Base-by-base conservation (phyloP, 2,888 invertebrate species). In the Tipula unca region DNA sequence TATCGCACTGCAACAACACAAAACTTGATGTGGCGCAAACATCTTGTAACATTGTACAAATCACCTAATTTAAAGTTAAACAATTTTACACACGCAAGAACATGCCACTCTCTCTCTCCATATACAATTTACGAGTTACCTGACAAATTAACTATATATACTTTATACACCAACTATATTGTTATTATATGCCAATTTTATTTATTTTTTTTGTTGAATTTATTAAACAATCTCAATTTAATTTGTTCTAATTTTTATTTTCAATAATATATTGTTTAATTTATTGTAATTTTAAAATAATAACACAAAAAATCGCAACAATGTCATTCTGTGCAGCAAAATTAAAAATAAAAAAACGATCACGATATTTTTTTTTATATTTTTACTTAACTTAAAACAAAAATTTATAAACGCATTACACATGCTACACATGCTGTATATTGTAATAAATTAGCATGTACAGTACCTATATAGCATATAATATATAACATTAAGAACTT, bases 201-300 rank as follows among this genome's bases (percentile, higher is more conserved):
- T n/a, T n/a, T n/a, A n/a, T n/a, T n/a, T 39, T 17, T 25, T 25
- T 25, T 25, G 69, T 69, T 69, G 25, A 25, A 25, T 69, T 17
- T 48, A 48, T 17, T 48, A 48, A 48, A 48, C 17, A 48, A 48
- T 17, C 6, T 48, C 17, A 48, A 20, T 48, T 48, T 20, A 69
- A 25, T 25, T 69, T 69, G 69, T 69, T 69, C 69, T 69, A 69
- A 69, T 25, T 69, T 69, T 69, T 14, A 10, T 25, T 8, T 69
- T 69, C 69, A 69, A 69, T 69, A 69, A 69, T 69, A n/a, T n/a
- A 69, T 69, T 69, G 69, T 69, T 69, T 25, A 69, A 69, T 69
- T 69, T 69, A 69, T 69, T 69, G 8, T 25, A 25, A 69, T 69
- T 69, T 48, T 20, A 69, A 25, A 69, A 69, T 69, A 69, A 69